Evolutionary conservation across 1,140 invertebrate species (phyloP), one percentile per base, ranked within the genome.

Genomic region (Dendrolimus punctatus): DNA sequence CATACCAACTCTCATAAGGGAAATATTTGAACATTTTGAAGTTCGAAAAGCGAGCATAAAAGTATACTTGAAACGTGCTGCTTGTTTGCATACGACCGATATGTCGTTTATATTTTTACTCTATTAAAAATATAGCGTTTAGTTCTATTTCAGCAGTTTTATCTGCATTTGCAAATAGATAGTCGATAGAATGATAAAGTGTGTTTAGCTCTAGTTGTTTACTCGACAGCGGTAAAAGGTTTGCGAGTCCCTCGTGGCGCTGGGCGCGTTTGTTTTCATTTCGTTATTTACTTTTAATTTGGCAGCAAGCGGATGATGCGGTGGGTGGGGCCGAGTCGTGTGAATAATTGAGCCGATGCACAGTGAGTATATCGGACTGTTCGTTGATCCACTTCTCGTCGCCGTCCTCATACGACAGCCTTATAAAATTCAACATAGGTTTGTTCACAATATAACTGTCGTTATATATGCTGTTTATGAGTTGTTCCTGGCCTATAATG

Each of bases 251-350:
- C 80, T 77, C 64, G 78, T 68, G 80, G 78, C 66, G 57, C 68
- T 68, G 67, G 63, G 64, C 66, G 44, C 73, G 73, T 71, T 80
- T 83, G 83, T 86, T 84, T 86, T 86, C 80, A 84, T 86, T 84
- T 76, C 68, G 80, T 84, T 86, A 86, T 86, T 86, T 86, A 86
- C 83, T 86, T 86, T 86, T 86, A 86, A 86, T 86, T 86, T 86
- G 80, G 80, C 78, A 81, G 80, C 80, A 73, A 83, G 83, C 83
- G 79, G 76, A 81, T 86, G 83, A 81, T 86, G 77, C 71, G 65
- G 78, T 71, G 62, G 66, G 60, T 58, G 62, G 70, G 70, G 71
- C 66, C 71, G 72, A 73, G 69, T 68, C 71, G 71, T 74, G 74
- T 84, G 79, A 86, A 86, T 86, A 81, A 86, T 86, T 84, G 71